Conservation (phyloP, 2,797 vertebrate genomes). For the Sebastes aleutianus region DNA sequence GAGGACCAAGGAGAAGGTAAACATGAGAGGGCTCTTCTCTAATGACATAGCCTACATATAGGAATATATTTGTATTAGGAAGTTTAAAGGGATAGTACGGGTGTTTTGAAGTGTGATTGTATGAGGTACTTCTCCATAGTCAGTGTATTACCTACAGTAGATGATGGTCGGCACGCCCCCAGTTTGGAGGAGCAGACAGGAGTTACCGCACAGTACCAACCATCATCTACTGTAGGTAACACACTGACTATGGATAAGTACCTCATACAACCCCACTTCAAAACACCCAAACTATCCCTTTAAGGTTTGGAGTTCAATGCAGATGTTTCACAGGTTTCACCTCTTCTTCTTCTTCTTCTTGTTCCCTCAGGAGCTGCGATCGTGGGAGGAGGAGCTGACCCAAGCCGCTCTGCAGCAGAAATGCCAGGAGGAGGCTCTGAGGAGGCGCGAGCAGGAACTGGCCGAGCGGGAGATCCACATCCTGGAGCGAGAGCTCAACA, state of each 20-base stretch:
- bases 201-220: too few relatives aligned
- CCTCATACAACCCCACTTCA: too few relatives aligned
- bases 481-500: constrained; percentile 94
- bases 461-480: constrained; percentile 97
- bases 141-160: too few relatives aligned
- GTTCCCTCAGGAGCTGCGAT: constrained; percentile 89
- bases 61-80: neutral
- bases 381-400: constrained; percentile 96
- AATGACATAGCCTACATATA: too few relatives aligned
- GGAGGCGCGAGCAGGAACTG: constrained; percentile 93
- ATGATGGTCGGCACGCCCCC: too few relatives aligned
- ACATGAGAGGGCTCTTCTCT: neutral
- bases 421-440: constrained; percentile 92
- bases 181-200: too few relatives aligned
- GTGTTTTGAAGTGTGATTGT: too few relatives aligned
- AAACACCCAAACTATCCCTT: neutral
- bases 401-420: constrained; percentile 95
- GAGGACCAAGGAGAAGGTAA: constrained; percentile 96
- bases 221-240: too few relatives aligned
- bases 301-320: neutral
- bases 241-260: too few relatives aligned
- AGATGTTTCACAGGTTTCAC: neutral
- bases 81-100: too few relatives aligned
- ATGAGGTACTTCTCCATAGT: too few relatives aligned
- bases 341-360: neutral